phyloP scores from a whole-genome alignment of 2,797 vertebrate genomes.

The Galagoides demidoff region DNA sequence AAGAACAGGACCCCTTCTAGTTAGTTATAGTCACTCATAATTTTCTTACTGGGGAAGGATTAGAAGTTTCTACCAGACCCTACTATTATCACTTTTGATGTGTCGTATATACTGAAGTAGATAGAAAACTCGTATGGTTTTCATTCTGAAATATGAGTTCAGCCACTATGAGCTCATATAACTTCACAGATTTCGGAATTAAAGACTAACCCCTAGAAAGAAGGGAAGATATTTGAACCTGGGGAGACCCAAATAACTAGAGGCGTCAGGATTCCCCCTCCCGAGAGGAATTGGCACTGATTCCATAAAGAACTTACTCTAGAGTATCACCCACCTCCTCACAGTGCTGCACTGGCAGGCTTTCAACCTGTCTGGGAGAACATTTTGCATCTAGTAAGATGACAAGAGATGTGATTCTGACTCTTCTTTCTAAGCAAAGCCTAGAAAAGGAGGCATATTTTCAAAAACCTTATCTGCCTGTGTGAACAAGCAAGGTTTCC shows the following conservation, averaged over 20 bases:
- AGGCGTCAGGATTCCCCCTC: not conserved
- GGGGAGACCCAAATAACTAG: not conserved
- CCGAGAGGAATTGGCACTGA: too few species aligned
- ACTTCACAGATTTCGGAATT: conserved; percentile 15
- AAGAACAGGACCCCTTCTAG: not conserved
- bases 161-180: not conserved
- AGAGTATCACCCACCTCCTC: not conserved
- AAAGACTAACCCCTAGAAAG: not conserved
- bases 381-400: not conserved
- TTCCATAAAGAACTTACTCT: not conserved
- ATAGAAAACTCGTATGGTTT: not conserved
- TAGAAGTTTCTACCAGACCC: not conserved
- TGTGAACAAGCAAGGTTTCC: not conserved
- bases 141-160: not conserved
- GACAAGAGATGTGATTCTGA: not conserved
- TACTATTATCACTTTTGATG: not conserved
- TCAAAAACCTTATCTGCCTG: not conserved
- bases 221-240: not conserved
- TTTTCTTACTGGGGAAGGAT: conserved; percentile 23
- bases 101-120: not conserved
- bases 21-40: not conserved
- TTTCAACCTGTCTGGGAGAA: not conserved
- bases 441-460: not conserved
- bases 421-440: conserved; percentile 35
- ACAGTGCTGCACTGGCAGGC: not conserved